Percentiles rank a stretch among this genome's conserved stretches.
These are phyloP conservation scores for Piezodorus guildinii DNA, from an alignment of 1,140 invertebrate species.

Conservation along the genomic window DNA sequence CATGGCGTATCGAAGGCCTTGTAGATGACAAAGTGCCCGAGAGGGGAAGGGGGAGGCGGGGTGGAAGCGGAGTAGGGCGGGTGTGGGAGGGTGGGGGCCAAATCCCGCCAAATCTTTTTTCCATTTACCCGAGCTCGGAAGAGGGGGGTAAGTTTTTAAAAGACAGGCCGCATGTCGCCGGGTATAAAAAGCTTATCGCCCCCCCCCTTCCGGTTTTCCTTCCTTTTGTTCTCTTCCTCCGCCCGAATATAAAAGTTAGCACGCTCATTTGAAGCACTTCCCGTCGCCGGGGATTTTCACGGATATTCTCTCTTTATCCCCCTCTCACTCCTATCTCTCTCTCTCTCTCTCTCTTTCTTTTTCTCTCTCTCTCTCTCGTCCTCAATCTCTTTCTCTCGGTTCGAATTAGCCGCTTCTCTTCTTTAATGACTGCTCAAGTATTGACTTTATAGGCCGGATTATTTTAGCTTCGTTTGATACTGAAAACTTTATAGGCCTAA, in stretches of 20 bases:
- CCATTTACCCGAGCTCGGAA: background rate
- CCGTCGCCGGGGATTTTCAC: background rate
- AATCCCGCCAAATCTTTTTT: slow-evolving; percentile 5
- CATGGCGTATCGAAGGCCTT: too few species aligned
- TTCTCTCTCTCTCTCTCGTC: background rate
- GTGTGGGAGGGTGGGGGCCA: background rate
- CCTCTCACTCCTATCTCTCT: slow-evolving; percentile 11
- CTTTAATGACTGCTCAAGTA: background rate
- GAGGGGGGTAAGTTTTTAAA: background rate
- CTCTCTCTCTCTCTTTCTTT: too few species aligned
- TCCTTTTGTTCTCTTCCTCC: slow-evolving; percentile 10
- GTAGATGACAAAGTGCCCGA: too few species aligned
- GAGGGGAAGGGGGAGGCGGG: too few species aligned
- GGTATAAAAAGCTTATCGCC: slow-evolving; percentile 5
- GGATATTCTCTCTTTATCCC: slow-evolving; percentile 3
- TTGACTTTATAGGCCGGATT: too few species aligned
- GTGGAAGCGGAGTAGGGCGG: too few species aligned
- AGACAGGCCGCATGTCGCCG: background rate
- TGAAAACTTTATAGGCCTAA: too few species aligned
- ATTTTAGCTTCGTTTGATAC: too few species aligned
- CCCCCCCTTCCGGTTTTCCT: background rate
- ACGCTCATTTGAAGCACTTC: background rate
- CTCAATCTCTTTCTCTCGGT: background rate
- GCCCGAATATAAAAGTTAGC: background rate
- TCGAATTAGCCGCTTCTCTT: background rate